phyloP scores from a whole-genome alignment of 1,140 invertebrate genomes.

The Hyposmocoma kahamanoa region DNA sequence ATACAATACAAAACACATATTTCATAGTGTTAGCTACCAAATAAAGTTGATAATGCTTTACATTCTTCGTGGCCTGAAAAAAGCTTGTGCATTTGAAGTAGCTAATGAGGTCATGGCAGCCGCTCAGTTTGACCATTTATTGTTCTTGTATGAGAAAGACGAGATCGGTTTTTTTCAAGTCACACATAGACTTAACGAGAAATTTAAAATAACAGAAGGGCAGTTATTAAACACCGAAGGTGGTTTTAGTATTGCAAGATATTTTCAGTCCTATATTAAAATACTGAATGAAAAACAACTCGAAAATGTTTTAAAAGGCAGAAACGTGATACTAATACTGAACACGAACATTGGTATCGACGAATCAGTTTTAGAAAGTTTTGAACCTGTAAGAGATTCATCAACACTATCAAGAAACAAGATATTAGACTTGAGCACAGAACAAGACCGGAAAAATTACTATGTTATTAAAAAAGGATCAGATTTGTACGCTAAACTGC shows the following conservation, averaged over 20 bases:
- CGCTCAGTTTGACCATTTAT: background rate
- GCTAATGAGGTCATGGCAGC: background rate
- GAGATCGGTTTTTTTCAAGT: background rate
- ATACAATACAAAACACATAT: background rate
- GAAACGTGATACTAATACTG: too few species aligned
- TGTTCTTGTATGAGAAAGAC: background rate
- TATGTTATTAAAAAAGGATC: too few species aligned
- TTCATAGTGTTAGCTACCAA: background rate
- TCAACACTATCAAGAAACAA: too few species aligned
- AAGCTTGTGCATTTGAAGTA: background rate
- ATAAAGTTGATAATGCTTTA: background rate
- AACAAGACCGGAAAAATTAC: too few species aligned
- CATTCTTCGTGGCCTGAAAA: background rate
- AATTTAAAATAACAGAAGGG: background rate
- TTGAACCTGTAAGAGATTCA: too few species aligned
- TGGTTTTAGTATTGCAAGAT: background rate
- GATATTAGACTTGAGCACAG: too few species aligned
- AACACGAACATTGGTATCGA: too few species aligned
- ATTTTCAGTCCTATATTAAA: background rate
- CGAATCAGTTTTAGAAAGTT: too few species aligned
- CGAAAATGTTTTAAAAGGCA: too few species aligned
- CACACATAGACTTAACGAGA: background rate
- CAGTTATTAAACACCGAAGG: background rate
- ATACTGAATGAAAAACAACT: background rate
- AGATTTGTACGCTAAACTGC: too few species aligned